Conservation (phyloP, 1,140 invertebrate species). For the Contarinia nasturtii region DNA sequence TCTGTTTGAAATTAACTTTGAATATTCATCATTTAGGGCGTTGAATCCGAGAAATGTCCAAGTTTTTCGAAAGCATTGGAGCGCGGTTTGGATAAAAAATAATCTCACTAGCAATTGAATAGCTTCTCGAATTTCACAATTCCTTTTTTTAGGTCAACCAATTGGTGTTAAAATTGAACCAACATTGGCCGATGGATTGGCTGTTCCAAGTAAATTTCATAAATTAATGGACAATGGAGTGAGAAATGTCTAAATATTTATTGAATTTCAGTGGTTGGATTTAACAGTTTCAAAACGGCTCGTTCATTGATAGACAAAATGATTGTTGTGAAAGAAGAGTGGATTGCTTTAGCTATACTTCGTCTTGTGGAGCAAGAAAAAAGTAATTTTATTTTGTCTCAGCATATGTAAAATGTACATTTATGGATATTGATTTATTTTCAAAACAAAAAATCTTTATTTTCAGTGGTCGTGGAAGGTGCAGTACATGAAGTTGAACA, state of each 20-base stretch:
- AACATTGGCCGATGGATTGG: constrained; percentile 78
- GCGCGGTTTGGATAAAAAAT: too few species aligned
- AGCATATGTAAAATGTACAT: too few species aligned
- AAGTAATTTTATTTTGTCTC: constrained; percentile 2
- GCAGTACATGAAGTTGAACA: too few species aligned
- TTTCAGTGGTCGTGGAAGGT: constrained; percentile 64
- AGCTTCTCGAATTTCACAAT: too few species aligned
- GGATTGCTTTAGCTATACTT: constrained; percentile 76
- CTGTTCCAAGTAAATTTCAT: constrained; percentile 73
- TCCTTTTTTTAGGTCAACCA: constrained; percentile 51
- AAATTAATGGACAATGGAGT: too few species aligned
- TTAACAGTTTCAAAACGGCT: constrained; percentile 53
- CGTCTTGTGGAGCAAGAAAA: constrained; percentile 77
- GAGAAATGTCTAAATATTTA: too few species aligned
- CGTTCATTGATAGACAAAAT: constrained; percentile 62
- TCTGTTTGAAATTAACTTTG: neutral
- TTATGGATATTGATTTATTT: too few species aligned
- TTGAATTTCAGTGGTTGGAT: neutral
- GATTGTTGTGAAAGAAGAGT: constrained; percentile 63
- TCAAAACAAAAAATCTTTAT: too few species aligned
- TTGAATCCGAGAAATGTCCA: constrained; percentile 76
- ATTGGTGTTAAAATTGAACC: constrained; percentile 44
- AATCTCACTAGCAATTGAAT: too few species aligned
- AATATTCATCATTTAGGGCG: constrained; percentile 45
- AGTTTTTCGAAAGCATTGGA: constrained; percentile 62